phyloP scores from a whole-genome alignment of 2,113 vertebrate species.

The Chloropsis hardwickii region DNA sequence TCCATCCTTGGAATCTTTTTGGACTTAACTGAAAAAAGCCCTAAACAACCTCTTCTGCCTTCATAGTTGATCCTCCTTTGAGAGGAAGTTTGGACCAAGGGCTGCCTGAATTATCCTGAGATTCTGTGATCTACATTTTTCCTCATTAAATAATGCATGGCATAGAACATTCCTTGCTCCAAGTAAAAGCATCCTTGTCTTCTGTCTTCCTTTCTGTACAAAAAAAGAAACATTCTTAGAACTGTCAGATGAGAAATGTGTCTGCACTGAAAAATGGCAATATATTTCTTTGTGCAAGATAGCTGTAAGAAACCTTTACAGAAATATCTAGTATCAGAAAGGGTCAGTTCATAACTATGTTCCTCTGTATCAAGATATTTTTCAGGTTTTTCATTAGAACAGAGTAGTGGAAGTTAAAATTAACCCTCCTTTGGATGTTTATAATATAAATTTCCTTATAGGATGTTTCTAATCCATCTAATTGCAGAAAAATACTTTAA shows the following conservation, averaged over 20 bases:
- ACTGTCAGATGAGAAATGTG: not conserved
- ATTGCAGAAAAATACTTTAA: not conserved
- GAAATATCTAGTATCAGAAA: not conserved
- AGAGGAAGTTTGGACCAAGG: not conserved
- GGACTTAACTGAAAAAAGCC: not conserved
- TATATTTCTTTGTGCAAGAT: not conserved
- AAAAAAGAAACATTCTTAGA: not conserved
- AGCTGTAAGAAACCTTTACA: not conserved
- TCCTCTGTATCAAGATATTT: not conserved
- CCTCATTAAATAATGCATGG: slow-evolving; percentile 3
- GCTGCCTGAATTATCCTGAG: not conserved
- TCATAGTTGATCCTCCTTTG: not conserved
- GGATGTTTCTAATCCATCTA: not conserved
- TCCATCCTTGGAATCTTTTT: not conserved
- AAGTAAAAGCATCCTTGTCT: not conserved
- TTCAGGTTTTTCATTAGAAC: not conserved
- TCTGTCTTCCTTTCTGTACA: not conserved
- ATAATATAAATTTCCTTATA: not conserved
- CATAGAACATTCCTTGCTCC: not conserved
- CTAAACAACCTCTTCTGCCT: not conserved
- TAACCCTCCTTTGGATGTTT: not conserved
- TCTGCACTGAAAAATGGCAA: not conserved
- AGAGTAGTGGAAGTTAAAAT: not conserved
- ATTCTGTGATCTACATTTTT: not conserved
- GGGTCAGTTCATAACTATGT: not conserved